Base-by-base conservation (phyloP, 1,140 invertebrate species). In the Ips nitidus region DNA sequence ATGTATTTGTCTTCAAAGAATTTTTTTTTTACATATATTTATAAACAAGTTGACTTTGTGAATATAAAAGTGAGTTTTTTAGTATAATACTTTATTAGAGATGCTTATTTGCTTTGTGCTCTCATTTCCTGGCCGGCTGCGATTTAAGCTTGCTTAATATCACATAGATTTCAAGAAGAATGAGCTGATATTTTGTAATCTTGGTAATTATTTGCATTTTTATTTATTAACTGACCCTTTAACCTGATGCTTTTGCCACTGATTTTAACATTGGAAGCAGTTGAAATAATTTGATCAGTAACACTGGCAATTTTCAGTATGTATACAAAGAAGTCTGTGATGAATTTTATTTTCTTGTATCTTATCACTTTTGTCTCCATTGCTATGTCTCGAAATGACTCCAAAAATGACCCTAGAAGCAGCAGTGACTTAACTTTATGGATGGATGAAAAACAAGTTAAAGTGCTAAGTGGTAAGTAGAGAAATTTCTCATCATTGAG, bases 381-480 rank as follows among this genome's bases (percentile, higher is more conserved):
- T 41, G 70, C 71, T 36, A 38, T 58, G 42, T 70, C 69, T 58
- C 55, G 79, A 69, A 77, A 77, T 77, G 79, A 79, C 65, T 74
- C 71, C 3, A 79, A 79, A 73, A 79, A 78, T 71, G 79, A 80
- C 72, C 74, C 77, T 5, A 62, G 76, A 56, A 79, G 74, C 61
- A 83, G 81, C 73, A 86, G 86, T 52, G 90, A 92, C 79, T 85
- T 94, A 47, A 92, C 91, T 40, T 83, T 95, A 41, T 95, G 92
- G 92, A 94, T 95, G 74, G 91, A 93, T 79, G 89, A 92, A 74
- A 89, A 92, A 72, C 92, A 94, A 83, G 91, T 94, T 36, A 91
- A 93, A 82, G 91, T 92, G 87, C 91, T 94, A 74, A 94, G 91
- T 80, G 93, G 93, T 94, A 80, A 83, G 85, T 83, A 59, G 5